Conservation (phyloP, 1,140 invertebrate genomes). For the Drosophila nigromelanica region DNA sequence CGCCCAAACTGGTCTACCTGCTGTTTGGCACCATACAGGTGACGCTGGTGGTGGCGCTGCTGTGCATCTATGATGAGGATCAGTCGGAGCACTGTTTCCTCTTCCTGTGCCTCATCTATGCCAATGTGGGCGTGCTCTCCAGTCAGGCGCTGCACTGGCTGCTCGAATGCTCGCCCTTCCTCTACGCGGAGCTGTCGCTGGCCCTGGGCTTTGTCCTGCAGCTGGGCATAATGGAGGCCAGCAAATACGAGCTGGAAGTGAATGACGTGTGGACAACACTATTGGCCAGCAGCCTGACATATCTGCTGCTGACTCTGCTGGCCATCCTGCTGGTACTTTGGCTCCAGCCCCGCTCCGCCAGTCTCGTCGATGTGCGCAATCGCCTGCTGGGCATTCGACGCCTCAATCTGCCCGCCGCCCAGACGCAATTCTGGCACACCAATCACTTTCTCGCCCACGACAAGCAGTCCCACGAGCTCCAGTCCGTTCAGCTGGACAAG, state of each 20-base stretch:
- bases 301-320: constrained; percentile 48
- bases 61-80: constrained; percentile 71
- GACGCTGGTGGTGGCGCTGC: constrained; percentile 61
- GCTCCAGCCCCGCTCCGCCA: constrained; percentile 60
- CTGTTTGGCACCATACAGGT: constrained; percentile 76
- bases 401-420: constrained; percentile 37
- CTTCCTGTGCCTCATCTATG: constrained; percentile 73
- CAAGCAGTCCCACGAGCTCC: constrained; percentile 65
- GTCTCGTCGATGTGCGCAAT: constrained; percentile 73
- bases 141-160: constrained; percentile 70
- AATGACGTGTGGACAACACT: constrained; percentile 53
- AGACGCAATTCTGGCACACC: constrained; percentile 72
- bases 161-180: constrained; percentile 70
- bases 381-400: constrained; percentile 68
- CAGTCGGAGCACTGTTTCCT: constrained; percentile 67
- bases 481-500: constrained; percentile 57
- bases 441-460: constrained; percentile 76
- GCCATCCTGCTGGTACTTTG: constrained; percentile 55
- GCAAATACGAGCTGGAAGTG: constrained; percentile 64
- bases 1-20: constrained; percentile 69
- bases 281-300: constrained; percentile 46
- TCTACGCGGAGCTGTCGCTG: constrained; percentile 68
- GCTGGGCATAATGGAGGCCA: constrained; percentile 49
- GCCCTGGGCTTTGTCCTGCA: constrained; percentile 55
- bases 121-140: constrained; percentile 66